phyloP scores from a whole-genome alignment of 2,113 vertebrate genomes.

The Charadrius vociferus region DNA sequence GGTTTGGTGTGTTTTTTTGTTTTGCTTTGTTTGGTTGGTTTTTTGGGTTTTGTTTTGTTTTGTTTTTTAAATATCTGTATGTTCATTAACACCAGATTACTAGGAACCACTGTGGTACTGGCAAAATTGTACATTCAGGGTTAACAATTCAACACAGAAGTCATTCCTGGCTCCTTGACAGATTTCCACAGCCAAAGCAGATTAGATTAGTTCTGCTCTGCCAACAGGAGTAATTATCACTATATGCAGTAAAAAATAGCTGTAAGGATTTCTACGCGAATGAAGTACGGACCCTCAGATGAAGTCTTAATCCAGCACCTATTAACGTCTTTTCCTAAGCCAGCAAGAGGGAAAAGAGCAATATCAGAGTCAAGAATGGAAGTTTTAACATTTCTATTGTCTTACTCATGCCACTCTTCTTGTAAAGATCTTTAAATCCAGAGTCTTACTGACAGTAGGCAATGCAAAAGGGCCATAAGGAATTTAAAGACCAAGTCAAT shows the following conservation, averaged over 20 bases:
- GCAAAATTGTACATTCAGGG: background rate
- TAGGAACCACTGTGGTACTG: background rate
- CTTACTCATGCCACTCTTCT: background rate
- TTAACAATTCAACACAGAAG: conserved; percentile 21
- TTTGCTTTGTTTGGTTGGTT: background rate
- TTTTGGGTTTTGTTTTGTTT: too few species aligned
- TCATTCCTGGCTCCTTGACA: conserved; percentile 13
- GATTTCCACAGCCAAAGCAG: conserved; percentile 39
- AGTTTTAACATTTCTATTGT: background rate
- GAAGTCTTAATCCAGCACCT: conserved; percentile 42
- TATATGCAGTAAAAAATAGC: conserved; percentile 38
- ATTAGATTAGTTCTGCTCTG: conserved; percentile 64
- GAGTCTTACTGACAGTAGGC: background rate
- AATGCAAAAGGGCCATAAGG: background rate
- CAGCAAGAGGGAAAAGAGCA: background rate
- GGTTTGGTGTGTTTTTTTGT: too few species aligned
- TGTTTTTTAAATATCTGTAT: background rate
- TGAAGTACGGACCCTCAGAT: background rate
- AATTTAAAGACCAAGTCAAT: background rate
- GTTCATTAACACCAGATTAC: background rate
- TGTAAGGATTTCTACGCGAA: conserved; percentile 37
- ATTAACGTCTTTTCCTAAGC: background rate
- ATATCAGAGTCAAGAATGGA: background rate
- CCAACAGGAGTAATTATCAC: conserved; percentile 62
- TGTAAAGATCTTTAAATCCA: background rate